phyloP scores from a whole-genome alignment of 2,797 vertebrate genomes.

The Thaleichthys pacificus region DNA sequence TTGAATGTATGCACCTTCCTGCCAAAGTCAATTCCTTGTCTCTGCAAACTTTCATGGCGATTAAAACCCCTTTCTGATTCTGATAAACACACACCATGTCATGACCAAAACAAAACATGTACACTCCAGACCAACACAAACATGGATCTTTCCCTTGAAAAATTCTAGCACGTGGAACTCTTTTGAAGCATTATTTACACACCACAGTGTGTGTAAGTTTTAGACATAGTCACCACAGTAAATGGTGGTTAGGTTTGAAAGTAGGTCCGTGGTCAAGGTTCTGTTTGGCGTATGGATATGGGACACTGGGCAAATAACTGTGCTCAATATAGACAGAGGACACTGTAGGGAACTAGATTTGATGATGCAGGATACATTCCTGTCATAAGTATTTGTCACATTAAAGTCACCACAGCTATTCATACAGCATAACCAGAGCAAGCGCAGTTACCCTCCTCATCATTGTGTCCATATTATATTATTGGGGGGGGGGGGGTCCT shows the following conservation, averaged over 20 bases:
- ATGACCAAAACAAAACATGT: too few relatives aligned
- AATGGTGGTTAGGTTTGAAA: neutral
- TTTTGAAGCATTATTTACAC: too few relatives aligned
- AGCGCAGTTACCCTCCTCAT: conserved; percentile 8
- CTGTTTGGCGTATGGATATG: neutral
- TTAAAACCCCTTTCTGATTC: too few relatives aligned
- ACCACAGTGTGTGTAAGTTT: neutral
- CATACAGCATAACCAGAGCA: too few relatives aligned
- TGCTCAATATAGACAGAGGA: neutral
- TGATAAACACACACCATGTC: conserved; percentile 5
- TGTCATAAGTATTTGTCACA: conserved; percentile 24
- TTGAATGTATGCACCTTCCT: too few relatives aligned
- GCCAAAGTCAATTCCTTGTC: too few relatives aligned
- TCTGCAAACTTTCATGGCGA: too few relatives aligned
- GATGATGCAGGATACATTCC: conserved; percentile 19
- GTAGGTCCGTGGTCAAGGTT: neutral
- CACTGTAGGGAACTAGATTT: neutral
- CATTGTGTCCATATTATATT: conserved; percentile 27
- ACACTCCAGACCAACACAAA: too few relatives aligned
- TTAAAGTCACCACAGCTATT: conserved; percentile 13
- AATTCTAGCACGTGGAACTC: too few relatives aligned
- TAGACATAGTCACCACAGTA: neutral
- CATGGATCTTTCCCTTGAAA: too few relatives aligned
- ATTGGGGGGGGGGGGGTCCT: conserved; percentile 18
- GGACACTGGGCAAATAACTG: neutral